These are phyloP conservation scores for Nomada fabriciana DNA, from an alignment of 2,888 invertebrate species.

Conservation along the genomic window DNA sequence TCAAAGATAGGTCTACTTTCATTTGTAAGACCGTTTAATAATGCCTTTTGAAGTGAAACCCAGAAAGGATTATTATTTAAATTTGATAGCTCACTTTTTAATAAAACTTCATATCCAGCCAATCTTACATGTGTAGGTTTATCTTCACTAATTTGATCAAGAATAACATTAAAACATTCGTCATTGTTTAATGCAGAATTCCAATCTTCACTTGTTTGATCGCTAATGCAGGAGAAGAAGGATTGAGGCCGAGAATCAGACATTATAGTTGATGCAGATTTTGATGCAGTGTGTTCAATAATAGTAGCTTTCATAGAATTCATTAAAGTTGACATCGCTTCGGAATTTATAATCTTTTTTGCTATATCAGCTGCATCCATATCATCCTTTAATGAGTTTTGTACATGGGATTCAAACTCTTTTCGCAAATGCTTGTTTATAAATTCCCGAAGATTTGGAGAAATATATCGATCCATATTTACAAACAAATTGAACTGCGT, in stretches of 20 bases:
- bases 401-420: conserved; percentile 74
- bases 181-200: conserved; percentile 66
- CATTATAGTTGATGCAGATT: conserved; percentile 46
- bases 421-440: conserved; percentile 77
- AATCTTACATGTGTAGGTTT: conserved; percentile 82
- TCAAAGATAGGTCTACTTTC: conserved; percentile 81
- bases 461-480: conserved; percentile 73
- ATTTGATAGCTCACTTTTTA: conserved; percentile 77
- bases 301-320: conserved; percentile 70
- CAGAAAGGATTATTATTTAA: conserved; percentile 70
- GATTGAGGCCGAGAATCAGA: conserved; percentile 72
- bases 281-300: conserved; percentile 61
- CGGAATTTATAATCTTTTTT: conserved; percentile 74
- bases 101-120: conserved; percentile 80
- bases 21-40: conserved; percentile 79
- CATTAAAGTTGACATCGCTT: conserved; percentile 74
- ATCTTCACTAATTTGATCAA: conserved; percentile 76
- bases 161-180: conserved; percentile 71
- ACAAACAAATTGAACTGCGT: conserved; percentile 18
- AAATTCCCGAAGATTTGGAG: conserved; percentile 77
- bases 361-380: conserved; percentile 69
- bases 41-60: conserved; percentile 73
- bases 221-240: conserved; percentile 76
- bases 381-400: conserved; percentile 68
- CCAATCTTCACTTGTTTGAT: conserved; percentile 81